phyloP scores from a whole-genome alignment of 2,797 vertebrate species.

The Arrhamphus sclerolepis region DNA sequence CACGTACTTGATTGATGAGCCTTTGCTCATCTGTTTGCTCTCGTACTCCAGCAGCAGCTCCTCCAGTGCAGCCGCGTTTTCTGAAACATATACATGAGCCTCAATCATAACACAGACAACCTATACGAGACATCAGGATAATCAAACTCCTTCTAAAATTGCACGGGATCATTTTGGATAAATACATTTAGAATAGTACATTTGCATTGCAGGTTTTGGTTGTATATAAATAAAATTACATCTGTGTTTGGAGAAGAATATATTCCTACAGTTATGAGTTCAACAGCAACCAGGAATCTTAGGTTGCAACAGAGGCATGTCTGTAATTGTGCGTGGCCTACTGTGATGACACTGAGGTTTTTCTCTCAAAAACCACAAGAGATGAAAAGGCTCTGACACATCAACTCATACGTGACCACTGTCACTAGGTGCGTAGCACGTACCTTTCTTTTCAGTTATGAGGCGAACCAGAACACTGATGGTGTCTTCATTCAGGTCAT shows the following conservation, averaged over 20 bases:
- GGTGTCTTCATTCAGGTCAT: conserved; percentile 94
- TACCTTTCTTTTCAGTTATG: conserved; percentile 97
- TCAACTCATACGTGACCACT: background rate
- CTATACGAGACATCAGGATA: no score
- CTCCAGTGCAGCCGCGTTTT: conserved; percentile 93
- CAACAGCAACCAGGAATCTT: no score
- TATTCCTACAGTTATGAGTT: no score
- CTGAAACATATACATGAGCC: conserved; percentile 65
- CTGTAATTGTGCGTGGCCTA: conserved; percentile 12
- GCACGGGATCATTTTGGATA: no score
- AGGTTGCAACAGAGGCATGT: background rate
- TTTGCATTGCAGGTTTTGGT: no score
- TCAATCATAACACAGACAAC: background rate
- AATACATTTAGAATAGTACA: no score
- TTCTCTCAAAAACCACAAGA: conserved; percentile 10
- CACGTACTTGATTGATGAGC: conserved; percentile 85
- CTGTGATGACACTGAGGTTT: conserved; percentile 9
- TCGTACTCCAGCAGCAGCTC: conserved; percentile 94
- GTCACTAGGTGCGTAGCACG: conserved; percentile 1
- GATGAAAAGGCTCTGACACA: conserved; percentile 10
- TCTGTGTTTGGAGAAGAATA: no score
- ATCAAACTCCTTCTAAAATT: no score
- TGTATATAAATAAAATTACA: no score
- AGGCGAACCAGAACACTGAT: conserved; percentile 93
- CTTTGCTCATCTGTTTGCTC: conserved; percentile 82